Base-by-base conservation (phyloP, 2,888 invertebrate genomes). In the Eurois occulta region DNA sequence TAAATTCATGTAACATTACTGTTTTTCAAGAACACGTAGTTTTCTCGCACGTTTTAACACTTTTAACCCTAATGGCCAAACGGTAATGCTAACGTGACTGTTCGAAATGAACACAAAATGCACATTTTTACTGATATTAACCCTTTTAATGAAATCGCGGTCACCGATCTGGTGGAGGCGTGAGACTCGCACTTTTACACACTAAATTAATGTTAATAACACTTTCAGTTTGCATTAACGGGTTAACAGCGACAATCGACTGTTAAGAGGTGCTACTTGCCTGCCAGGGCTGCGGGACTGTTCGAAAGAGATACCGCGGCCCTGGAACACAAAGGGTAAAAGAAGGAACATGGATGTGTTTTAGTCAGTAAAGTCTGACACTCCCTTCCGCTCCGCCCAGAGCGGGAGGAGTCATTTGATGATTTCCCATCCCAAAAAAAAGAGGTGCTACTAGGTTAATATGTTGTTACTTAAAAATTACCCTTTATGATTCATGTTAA, bases 121-220 rank as follows among this genome's bases (percentile, higher is more conserved):
- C 41, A 43, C 52, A 70, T 52, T 78, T 81, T 71, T 71, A 77
- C 43, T 72, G 52, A 55, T 78, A 80, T 79, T 75, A 72, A 58
- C 72, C 70, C 48, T 72, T 70, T 78, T 67, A 65, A 35, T 21
- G 7, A 73, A 80, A 78, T 74, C 70, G 46, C 84, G 86, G 86
- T 77, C 84, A 78, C 46, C 46, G 81, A 70, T 72, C 72, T 67
- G 43, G 21, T 41, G 6, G 66, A 68, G 62, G 72, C 77, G 69
- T 77, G 80, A 70, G 70, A 72, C 52, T 74, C 77, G 38, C 69
- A 68, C 60, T 77, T 86, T 81, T 69, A 75, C 68, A 60, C 65
- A 60, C 68, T 1, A 78, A 77, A 86, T 81, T 77, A 77, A 72
- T 82, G 64, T 75, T 66, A 73, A 76, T 83, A 82, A 85, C 80